Conservation (phyloP, 1,140 invertebrate genomes). For the Lucilia sericata region DNA sequence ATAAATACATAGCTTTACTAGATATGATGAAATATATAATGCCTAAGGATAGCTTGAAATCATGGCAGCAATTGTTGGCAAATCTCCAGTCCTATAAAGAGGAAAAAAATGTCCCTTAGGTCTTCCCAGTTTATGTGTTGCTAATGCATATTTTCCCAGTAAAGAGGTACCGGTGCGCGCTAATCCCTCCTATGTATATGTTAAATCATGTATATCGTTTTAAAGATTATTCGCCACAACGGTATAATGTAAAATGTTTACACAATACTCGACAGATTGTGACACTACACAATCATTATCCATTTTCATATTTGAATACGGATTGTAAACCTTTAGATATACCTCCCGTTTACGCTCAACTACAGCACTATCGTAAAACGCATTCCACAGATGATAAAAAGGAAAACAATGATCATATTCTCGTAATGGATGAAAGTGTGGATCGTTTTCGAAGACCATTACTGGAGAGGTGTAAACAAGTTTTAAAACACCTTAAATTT, state of each 20-base stretch:
- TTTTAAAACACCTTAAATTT: neutral
- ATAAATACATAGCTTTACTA: constrained; percentile 69
- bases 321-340: neutral
- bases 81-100: neutral
- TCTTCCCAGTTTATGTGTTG: neutral
- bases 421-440: neutral
- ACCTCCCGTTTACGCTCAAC: neutral
- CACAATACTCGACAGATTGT: neutral
- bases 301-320: neutral
- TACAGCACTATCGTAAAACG: neutral
- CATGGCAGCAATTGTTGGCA: constrained; percentile 63
- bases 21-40: constrained; percentile 86
- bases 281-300: constrained; percentile 30
- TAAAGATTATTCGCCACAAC: neutral
- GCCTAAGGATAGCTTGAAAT: constrained; percentile 66
- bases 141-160: neutral
- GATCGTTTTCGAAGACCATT: neutral
- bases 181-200: constrained; percentile 3
- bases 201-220: constrained; percentile 3
- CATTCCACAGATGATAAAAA: no score
- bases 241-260: neutral
- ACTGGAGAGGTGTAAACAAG: neutral
- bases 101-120: neutral
- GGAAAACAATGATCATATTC: neutral
- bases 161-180: neutral